Evolutionary conservation across 2,113 vertebrate genomes (phyloP).

Genomic region (Harpagus bidentatus): DNA sequence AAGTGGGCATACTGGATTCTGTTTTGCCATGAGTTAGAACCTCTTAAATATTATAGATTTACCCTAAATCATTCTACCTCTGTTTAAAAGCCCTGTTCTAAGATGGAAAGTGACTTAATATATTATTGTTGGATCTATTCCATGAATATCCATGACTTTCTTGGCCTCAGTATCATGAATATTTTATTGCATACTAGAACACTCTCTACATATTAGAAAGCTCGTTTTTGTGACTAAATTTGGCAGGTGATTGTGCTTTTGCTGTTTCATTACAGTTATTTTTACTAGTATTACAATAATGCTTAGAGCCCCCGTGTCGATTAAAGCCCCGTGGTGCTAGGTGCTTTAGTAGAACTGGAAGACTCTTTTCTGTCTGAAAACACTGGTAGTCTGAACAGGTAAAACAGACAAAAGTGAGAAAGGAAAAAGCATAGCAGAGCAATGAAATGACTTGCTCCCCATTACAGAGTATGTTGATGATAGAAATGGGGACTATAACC

Average conservation of each 20-base stretch:
- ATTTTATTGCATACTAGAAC: slow-evolving; percentile 36
- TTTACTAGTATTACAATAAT: neutral
- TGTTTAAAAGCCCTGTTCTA: neutral
- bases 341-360: neutral
- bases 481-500: neutral
- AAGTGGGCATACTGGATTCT: neutral
- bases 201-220: neutral
- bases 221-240: slow-evolving; percentile 6
- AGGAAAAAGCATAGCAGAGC: neutral
- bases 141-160: slow-evolving; percentile 43
- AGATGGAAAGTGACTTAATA: slow-evolving; percentile 34
- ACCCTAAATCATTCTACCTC: neutral
- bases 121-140: slow-evolving; percentile 39
- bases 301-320: neutral
- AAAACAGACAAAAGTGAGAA: neutral
- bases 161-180: slow-evolving; percentile 28
- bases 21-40: neutral
- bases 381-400: neutral
- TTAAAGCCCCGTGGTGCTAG: neutral
- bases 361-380: neutral
- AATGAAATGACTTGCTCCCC: neutral
- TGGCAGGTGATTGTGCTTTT: slow-evolving; percentile 32
- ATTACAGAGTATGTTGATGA: neutral
- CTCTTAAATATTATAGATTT: neutral
- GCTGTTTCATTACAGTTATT: slow-evolving; percentile 26